Evolutionary conservation across 2,113 vertebrate genomes (phyloP), one percentile per base, ranked within the genome.

Genomic region (Gnathonemus longibarbis): DNA sequence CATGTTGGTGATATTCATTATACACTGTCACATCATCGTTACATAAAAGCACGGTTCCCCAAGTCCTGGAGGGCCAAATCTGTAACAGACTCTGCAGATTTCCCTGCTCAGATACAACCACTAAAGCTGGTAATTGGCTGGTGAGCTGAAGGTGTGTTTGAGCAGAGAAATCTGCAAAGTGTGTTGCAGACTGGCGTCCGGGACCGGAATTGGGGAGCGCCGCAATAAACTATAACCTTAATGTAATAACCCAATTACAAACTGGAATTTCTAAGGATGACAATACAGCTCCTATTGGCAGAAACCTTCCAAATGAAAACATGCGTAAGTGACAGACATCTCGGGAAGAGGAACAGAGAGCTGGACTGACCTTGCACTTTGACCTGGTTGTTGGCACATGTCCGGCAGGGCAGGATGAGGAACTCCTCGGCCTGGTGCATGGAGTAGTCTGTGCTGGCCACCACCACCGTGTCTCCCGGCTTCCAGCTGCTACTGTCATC

Each of bases 341-440:
- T 19, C 6, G 4, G 42, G 1, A 42, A 5, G 74, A 80, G 6
- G 4, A 39, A 6, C 10, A 9, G n/a, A 31, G 50, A 53, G 13
- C 15, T 19, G 9, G 6, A 49, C 96, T 95, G 93, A 99, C 98
- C 98, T 97, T 96, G 96, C 21, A 98, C 97, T 92, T 95, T 97
- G 94, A 99, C 94, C 93, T 99, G 97, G 89, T 95, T 96, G 91
- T 93, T 7, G 2, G 92, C 46, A 83, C 97, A 99, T 62, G 95
- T 58, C 88, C 39, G 94, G 93, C 96, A 97, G 0, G 95, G 95
- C 5, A 97, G 35, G 24, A 98, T 95, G 21, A 90, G 91, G 35
- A 98, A 97, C 88, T 96, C 96, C 42, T 99, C 97, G 0, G 95
- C 96, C 58, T 99, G 97, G 92, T 98, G 94, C 96, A 99, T 96